Percentiles rank a stretch among this genome's conserved stretches.
These are phyloP conservation scores for Neoarius graeffei DNA, from an alignment of 2,113 vertebrate species.

Conservation along the genomic window DNA sequence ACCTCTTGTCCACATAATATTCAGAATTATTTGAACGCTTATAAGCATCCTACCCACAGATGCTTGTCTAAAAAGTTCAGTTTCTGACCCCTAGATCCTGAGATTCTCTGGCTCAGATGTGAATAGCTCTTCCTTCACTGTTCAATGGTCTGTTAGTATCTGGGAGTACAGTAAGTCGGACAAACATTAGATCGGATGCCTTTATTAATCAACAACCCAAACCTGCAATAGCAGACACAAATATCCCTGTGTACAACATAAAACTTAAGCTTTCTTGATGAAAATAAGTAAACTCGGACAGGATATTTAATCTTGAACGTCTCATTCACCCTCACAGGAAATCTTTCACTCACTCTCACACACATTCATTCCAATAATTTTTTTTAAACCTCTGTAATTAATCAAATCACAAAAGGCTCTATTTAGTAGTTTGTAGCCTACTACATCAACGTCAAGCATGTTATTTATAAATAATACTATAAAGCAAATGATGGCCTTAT, in stretches of 20 bases:
- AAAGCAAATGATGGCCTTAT: not conserved
- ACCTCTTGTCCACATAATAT: not conserved
- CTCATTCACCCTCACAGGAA: constrained; percentile 13
- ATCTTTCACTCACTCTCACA: not conserved
- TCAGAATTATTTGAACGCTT: not conserved
- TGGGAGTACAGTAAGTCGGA: not conserved
- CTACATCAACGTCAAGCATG: not conserved
- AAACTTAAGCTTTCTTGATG: not conserved
- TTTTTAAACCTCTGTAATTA: not conserved
- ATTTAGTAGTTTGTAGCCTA: constrained; percentile 11
- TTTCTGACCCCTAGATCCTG: constrained; percentile 14
- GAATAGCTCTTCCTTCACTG: not conserved
- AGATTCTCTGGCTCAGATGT: constrained; percentile 30
- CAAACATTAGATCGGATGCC: not conserved
- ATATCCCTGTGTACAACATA: not conserved
- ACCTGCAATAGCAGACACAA: not conserved
- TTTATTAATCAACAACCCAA: constrained; percentile 14
- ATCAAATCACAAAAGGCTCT: not conserved
- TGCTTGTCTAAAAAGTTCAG: not conserved
- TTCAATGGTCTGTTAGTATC: not conserved
- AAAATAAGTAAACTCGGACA: constrained; percentile 19
- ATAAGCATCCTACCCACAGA: not conserved
- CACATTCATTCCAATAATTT: not conserved
- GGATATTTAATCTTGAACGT: constrained; percentile 5
- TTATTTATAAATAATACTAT: constrained; percentile 16